phyloP scores from a whole-genome alignment of 1,140 invertebrate species.

The Caenorhabditis inopinata region DNA sequence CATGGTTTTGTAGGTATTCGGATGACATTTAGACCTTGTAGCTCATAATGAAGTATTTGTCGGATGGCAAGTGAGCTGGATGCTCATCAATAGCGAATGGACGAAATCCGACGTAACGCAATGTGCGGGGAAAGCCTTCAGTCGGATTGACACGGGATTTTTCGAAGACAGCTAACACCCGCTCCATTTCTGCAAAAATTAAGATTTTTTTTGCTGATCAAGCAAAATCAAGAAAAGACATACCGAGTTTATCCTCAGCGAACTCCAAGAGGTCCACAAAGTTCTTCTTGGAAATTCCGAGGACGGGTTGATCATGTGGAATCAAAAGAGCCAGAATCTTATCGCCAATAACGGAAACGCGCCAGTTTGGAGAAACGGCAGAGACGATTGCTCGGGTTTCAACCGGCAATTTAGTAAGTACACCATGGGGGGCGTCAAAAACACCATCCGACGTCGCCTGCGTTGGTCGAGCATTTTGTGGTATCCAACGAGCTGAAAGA shows the following conservation, averaged over 20 bases:
- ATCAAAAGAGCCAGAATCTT: slow-evolving; percentile 30
- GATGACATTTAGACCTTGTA: slow-evolving; percentile 46
- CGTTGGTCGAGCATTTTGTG: neutral
- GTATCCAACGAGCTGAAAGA: slow-evolving; percentile 10
- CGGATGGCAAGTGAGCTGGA: neutral
- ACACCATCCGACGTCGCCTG: slow-evolving; percentile 39
- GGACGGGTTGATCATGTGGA: slow-evolving; percentile 30
- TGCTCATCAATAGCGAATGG: slow-evolving; percentile 31
- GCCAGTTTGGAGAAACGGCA: slow-evolving; percentile 38
- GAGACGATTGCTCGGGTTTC: slow-evolving; percentile 8
- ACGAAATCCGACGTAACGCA: slow-evolving; percentile 47
- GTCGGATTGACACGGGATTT: slow-evolving; percentile 10
- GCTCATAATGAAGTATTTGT: slow-evolving; percentile 40
- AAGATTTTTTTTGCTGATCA: too few species aligned
- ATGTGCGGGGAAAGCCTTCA: slow-evolving; percentile 39
- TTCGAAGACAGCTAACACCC: slow-evolving; percentile 42
- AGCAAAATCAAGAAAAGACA: neutral
- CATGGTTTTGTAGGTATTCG: too few species aligned
- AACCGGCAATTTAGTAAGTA: neutral
- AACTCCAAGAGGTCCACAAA: slow-evolving; percentile 37
- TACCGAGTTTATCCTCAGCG: slow-evolving; percentile 36
- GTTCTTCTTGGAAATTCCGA: slow-evolving; percentile 38
- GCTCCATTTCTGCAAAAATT: slow-evolving; percentile 31
- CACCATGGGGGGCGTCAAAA: slow-evolving; percentile 38
- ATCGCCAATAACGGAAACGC: neutral